A percentile compares a stretch with the other conserved stretches of the same genome.
Conservation (phyloP, 35 echinoderm and acorn worm genomes). For the Chiridota heheva region DNA sequence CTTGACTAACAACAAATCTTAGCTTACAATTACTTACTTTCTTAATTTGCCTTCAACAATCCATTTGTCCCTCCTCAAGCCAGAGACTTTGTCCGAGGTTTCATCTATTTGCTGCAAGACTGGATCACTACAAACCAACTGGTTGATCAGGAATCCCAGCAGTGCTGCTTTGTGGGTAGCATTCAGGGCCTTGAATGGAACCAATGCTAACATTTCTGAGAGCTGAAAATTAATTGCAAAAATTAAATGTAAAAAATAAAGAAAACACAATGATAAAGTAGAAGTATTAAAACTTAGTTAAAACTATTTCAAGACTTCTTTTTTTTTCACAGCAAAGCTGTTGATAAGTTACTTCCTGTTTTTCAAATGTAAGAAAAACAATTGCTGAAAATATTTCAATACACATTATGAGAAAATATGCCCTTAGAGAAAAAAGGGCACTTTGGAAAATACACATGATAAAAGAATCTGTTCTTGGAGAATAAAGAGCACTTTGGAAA, state of each 20-base stretch:
- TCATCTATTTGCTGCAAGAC: conserved; percentile 85
- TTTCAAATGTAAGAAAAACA: no score
- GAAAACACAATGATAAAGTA: not conserved
- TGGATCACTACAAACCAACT: conserved; percentile 80
- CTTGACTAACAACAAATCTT: not conserved
- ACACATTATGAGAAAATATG: no score
- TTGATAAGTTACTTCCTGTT: not conserved
- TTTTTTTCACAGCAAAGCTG: not conserved
- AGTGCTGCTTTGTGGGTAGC: conserved; percentile 81
- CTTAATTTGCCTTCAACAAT: conserved; percentile 95
- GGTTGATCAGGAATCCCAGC: conserved; percentile 95
- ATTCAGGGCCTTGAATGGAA: conserved; percentile 81
- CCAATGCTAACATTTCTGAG: conserved; percentile 38
- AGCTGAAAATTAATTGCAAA: conserved; percentile 47
- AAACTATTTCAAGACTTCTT: not conserved
- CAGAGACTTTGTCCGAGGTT: conserved; percentile 80
- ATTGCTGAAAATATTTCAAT: no score
- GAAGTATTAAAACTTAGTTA: not conserved
- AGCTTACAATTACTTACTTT: conserved; percentile 82
- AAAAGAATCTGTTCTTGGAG: no score
- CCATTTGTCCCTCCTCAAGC: conserved; percentile 95
- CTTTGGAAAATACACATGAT: no score
- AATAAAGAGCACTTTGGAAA: no score
- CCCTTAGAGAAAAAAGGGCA: no score
- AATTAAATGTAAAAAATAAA: not conserved